These are phyloP conservation scores for Andrena camellia DNA, from an alignment of 2,888 invertebrate genomes.

Conservation along the genomic window DNA sequence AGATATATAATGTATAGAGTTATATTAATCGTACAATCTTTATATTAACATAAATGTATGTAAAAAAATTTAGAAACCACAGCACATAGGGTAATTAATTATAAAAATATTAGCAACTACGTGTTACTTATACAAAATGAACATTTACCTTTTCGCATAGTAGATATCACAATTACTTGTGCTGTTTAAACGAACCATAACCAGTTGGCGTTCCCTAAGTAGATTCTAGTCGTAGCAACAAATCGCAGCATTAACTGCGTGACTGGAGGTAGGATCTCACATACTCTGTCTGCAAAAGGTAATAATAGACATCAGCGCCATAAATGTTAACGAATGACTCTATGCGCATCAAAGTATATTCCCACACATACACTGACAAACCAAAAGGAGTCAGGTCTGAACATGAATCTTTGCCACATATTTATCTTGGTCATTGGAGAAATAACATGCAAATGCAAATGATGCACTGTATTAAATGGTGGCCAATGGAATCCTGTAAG, in stretches of 20 bases:
- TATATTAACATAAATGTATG: constrained; percentile 11
- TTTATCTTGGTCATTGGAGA: constrained; percentile 92
- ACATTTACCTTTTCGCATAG: constrained; percentile 4
- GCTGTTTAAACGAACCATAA: background rate
- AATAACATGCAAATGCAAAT: constrained; percentile 95
- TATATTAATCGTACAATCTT: constrained; percentile 2
- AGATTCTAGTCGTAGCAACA: background rate
- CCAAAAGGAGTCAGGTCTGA: constrained; percentile 92
- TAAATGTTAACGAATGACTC: background rate
- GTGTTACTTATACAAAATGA: constrained; percentile 24
- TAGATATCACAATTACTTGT: constrained; percentile 11
- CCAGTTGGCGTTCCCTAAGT: background rate
- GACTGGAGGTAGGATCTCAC: constrained; percentile 85
- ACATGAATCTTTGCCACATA: constrained; percentile 88
- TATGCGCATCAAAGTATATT: background rate
- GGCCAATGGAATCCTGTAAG: constrained; percentile 96
- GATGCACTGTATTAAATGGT: constrained; percentile 93
- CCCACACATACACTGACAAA: constrained; percentile 91
- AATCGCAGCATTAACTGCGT: constrained; percentile 29
- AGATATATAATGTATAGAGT: background rate
- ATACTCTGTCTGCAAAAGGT: constrained; percentile 86
- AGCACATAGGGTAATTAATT: background rate
- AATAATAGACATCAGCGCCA: background rate
- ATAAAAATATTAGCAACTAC: constrained; percentile 7
- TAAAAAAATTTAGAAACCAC: background rate